Evolutionary conservation across 2,888 invertebrate species (phyloP), one percentile per base, ranked within the genome.

Genomic region (Lochmaea crataegi): DNA sequence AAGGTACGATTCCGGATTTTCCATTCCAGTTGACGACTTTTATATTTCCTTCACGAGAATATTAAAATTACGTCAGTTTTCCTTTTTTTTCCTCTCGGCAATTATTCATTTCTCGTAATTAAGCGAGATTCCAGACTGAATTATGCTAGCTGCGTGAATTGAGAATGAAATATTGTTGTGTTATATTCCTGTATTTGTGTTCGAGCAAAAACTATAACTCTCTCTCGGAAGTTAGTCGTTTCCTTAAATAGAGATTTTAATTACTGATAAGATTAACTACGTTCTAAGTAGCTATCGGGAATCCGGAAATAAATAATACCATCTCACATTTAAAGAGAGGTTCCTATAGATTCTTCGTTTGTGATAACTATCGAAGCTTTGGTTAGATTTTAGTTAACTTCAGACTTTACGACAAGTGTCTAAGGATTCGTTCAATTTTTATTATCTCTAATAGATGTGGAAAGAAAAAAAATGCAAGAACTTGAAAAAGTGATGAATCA

Each of bases 81-180:
- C 51, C 56, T 66, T 65, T 57, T 70, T 65, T 76, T 75, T 75
- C 75, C 74, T 69, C 73, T 71, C 63, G 74, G 79, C 80, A 81
- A 81, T 81, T 80, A 81, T 79, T 81, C 80, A 81, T 81, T 80
- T 78, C 79, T 81, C 73, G 79, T 81, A 81, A 81, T 81, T 81
- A 80, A 81, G 80, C 75, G 77, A 69, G 75, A 73, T 16, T 76
- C 64, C 73, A 60, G 72, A 75, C 76, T 75, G 78, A 75, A 77
- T 78, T 77, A 77, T 77, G 73, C 75, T 63, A 42, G 74, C 65
- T 68, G 51, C 74, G 69, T 65, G 73, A 65, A 70, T 73, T 48
- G 7, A 14, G 38, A 64, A 70, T 70, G 70, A 64, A 64, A 64
- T 70, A 70, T 70, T 65, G 63, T 61, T 56, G 57, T 70, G 57